Percentiles rank a stretch among this genome's conserved stretches.
These are phyloP conservation scores for Motacilla alba DNA, from an alignment of 2,113 vertebrate species.

Conservation along the genomic window DNA sequence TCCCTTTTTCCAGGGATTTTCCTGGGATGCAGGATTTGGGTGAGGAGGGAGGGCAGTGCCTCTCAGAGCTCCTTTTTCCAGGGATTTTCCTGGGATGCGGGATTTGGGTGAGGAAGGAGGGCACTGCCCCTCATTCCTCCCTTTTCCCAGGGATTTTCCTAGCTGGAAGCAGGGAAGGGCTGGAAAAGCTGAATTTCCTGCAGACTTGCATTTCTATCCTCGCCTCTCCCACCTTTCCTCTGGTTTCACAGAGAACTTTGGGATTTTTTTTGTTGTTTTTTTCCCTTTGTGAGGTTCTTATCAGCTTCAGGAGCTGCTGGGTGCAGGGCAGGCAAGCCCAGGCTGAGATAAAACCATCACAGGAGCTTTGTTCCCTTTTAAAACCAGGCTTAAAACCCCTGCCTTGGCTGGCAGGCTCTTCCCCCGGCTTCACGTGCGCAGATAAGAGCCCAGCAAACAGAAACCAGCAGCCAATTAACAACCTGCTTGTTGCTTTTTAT, in stretches of 20 bases:
- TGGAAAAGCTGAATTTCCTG: neutral
- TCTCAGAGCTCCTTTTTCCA: too few relatives aligned
- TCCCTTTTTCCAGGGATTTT: too few relatives aligned
- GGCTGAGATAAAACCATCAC: neutral
- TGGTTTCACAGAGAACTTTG: neutral
- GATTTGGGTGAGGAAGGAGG: neutral
- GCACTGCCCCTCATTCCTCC: fast-evolving
- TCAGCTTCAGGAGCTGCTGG: neutral
- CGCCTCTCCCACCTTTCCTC: neutral
- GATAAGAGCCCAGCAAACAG: neutral
- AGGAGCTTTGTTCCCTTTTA: conserved; percentile 2
- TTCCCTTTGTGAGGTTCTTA: neutral
- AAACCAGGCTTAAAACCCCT: neutral
- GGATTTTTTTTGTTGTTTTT: neutral
- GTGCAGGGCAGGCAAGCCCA: neutral
- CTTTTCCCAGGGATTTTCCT: neutral
- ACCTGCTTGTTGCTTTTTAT: neutral
- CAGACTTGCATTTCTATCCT: neutral
- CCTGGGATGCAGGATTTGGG: fast-evolving
- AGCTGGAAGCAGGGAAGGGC: neutral
- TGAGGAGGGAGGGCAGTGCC: too few relatives aligned
- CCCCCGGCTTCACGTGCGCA: neutral
- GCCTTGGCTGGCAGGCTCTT: neutral
- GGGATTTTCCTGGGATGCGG: too few relatives aligned
- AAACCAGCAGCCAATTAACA: conserved; percentile 39